Evolutionary conservation across 2,797 vertebrate species (phyloP).

Genomic region (Spea hammondii): DNA sequence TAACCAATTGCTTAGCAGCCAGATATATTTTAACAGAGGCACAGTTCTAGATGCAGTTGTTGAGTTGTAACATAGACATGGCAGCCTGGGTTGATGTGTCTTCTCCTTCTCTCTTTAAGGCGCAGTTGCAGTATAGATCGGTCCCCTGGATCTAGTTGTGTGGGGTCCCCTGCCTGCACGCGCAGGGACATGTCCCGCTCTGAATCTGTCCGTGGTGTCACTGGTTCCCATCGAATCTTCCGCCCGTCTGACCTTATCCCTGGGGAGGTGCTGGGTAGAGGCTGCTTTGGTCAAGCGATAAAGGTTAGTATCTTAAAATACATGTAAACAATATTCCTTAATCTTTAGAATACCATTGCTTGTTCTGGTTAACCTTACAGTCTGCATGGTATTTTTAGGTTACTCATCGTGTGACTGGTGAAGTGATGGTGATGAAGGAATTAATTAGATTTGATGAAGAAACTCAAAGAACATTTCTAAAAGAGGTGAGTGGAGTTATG

Average conservation of each 20-base stretch:
- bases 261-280: conserved; percentile 92
- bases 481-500: conserved; percentile 75
- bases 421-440: conserved; percentile 99
- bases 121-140: conserved; percentile 93
- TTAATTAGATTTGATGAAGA: conserved; percentile 95
- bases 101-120: conserved; percentile 61
- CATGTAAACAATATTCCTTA: no score
- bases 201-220: conserved; percentile 85
- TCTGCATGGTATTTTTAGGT: conserved; percentile 70
- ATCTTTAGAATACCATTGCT: neutral
- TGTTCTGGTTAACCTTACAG: neutral
- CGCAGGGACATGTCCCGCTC: conserved; percentile 91
- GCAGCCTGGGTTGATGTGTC: no score
- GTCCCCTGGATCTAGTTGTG: conserved; percentile 80
- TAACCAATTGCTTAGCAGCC: no score
- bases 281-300: conserved; percentile 95
- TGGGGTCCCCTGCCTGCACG: conserved; percentile 79
- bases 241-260: conserved; percentile 95
- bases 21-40: no score
- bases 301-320: conserved; percentile 74
- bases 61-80: no score
- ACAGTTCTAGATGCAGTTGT: no score
- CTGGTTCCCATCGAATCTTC: conserved; percentile 88
- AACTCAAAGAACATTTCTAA: conserved; percentile 92
- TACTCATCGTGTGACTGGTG: conserved; percentile 89